Conservation (phyloP, 2,113 vertebrate genomes). For the Cariama cristata region DNA sequence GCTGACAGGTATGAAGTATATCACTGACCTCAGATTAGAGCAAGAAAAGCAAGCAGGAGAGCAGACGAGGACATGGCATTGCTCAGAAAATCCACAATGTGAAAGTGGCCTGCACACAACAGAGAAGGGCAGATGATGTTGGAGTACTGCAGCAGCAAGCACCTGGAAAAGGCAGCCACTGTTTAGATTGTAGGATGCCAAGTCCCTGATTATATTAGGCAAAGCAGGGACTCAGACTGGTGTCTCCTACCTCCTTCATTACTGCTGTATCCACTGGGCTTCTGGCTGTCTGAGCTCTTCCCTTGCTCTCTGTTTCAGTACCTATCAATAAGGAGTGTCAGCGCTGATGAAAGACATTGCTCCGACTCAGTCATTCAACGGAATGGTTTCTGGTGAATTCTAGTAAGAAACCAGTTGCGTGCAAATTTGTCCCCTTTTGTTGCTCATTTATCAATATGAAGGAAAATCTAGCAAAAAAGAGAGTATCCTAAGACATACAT, state of each 20-base stretch:
- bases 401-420: not conserved
- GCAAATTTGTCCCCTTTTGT: not conserved
- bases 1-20: not conserved
- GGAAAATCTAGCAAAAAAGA: not conserved
- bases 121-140: not conserved
- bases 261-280: not conserved
- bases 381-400: not conserved
- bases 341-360: not conserved
- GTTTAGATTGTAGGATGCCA: not conserved
- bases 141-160: not conserved
- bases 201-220: not conserved
- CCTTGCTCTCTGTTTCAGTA: not conserved
- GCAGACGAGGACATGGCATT: not conserved
- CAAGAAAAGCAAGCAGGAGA: not conserved
- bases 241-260: slow-evolving; percentile 41
- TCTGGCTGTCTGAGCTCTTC: not conserved
- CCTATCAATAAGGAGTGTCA: not conserved
- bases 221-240: slow-evolving; percentile 8
- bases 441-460: not conserved
- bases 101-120: not conserved
- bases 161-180: not conserved
- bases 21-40: not conserved
- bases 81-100: not conserved
- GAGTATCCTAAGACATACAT: not conserved
- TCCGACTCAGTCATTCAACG: not conserved